Evolutionary conservation across 92 coral and sea anemone genomes (phyloP), one percentile per base, ranked within the genome.

Genomic region (Umimayanthus kanabou): DNA sequence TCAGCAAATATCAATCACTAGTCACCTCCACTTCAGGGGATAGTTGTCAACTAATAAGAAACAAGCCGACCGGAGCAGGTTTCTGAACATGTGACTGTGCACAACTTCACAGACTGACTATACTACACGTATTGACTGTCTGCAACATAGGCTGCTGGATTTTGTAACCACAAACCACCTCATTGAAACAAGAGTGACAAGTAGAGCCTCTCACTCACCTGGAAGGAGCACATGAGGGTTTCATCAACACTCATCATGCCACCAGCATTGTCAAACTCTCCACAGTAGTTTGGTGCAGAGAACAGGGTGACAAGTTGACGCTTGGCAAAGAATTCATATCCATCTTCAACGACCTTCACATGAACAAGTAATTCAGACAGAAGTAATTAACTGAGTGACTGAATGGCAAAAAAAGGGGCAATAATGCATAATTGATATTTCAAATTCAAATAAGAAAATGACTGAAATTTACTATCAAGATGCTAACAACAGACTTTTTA

Each of bases 201-300:
- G 26, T 3, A 5, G 26, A 7, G 79, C 29, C 47, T 16, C 50
- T 0, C 26, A 78, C 81, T 30, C 6, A 96, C 99, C 99, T 97
- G 99, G 88, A 97, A 97, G 20, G 99, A 97, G 77, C 99, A 97
- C 99, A 97, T 97, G 6, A 97, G 90, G 39, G 98, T 97, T 74
- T 97, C 99, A 81, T 97, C 99, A 39, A 97, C 98, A 74, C 99
- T 97, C 99, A 97, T 97, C 98, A 97, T 97, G 61, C 99, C 99
- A 73, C 99, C 99, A 28, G 99, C 98, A 90, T 97, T 97, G 91
- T 97, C 99, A 90, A 97, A 97, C 82, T 95, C 98, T 73, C 98
- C 98, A 90, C 98, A 95, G 91, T 97, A 97, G 86, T 97, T 97
- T 66, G 99, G 99, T 58, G 99, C 99, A 26, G 99, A 97, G 88